A percentile compares a stretch with the other conserved stretches of the same genome.
Conservation (phyloP, 53 echinoderm and acorn worm species). For the Actinopyga echinites region DNA sequence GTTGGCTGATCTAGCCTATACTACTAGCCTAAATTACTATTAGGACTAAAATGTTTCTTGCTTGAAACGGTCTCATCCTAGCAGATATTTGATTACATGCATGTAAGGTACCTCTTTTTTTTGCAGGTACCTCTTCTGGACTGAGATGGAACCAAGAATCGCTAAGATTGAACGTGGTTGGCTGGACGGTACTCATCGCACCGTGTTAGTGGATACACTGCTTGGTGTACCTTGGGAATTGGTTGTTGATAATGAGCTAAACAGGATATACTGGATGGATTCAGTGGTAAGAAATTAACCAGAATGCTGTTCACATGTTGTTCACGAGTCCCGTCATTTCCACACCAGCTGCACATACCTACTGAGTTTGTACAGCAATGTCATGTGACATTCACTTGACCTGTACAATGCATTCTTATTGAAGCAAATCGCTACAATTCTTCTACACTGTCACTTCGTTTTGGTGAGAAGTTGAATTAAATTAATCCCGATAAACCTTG, state of each 20-base stretch:
- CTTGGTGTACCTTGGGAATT: background rate
- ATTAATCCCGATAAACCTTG: background rate
- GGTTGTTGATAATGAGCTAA: background rate
- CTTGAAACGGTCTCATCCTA: no score
- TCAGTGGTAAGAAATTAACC: background rate
- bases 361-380: no score
- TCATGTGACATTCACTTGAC: background rate
- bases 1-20: no score
- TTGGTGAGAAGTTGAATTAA: background rate
- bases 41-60: no score
- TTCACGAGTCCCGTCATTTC: no score
- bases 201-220: slow-evolving; percentile 56
- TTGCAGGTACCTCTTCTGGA: slow-evolving; percentile 24
- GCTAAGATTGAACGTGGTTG: slow-evolving; percentile 79
- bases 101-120: no score
- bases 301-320: no score
- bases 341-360: no score
- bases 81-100: no score
- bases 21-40: no score
- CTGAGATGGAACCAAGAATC: slow-evolving; percentile 19
- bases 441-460: background rate
- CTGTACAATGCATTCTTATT: background rate
- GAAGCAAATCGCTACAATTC: background rate
- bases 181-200: slow-evolving; percentile 84
- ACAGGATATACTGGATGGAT: slow-evolving; percentile 16